These are phyloP conservation scores for Yponomeuta plumbellus DNA, from an alignment of 2,888 invertebrate species.

Conservation along the genomic window DNA sequence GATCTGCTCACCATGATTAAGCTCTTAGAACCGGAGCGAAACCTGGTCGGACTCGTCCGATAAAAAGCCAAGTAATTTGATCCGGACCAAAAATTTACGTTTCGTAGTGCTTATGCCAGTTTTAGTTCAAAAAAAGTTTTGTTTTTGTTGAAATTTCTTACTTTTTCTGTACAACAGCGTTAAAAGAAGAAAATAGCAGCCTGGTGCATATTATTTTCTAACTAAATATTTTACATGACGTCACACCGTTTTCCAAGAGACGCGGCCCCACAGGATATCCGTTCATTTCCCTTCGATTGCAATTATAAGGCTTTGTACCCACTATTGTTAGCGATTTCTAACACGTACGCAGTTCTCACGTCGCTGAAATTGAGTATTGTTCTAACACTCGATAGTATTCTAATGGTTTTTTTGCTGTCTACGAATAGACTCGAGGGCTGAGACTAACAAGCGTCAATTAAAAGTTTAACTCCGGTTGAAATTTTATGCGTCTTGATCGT, in stretches of 20 bases:
- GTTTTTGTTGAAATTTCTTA: too few species aligned
- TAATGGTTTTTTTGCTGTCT: constrained; percentile 14
- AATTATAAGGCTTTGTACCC: constrained; percentile 31
- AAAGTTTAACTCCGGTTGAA: background rate
- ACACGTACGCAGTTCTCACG: constrained; percentile 69
- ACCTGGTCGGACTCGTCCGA: too few species aligned
- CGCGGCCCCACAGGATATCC: constrained; percentile 25
- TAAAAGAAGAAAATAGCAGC: too few species aligned
- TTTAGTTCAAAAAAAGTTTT: too few species aligned
- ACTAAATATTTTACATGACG: background rate
- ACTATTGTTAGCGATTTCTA: constrained; percentile 55
- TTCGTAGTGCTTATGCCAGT: too few species aligned
- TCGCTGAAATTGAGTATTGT: constrained; percentile 31
- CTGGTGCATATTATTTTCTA: too few species aligned
- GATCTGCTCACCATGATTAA: too few species aligned
- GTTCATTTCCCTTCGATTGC: constrained; percentile 26
- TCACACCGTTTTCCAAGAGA: background rate
- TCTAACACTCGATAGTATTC: constrained; percentile 34
- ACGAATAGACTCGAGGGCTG: background rate
- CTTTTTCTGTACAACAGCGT: too few species aligned
- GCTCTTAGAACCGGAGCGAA: too few species aligned
- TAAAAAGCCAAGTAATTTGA: too few species aligned
- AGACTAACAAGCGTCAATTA: background rate
- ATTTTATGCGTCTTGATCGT: too few species aligned
- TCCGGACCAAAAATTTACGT: too few species aligned